Conservation (phyloP, 2,888 invertebrate species). For the Ptycholaimellus sp. region DNA sequence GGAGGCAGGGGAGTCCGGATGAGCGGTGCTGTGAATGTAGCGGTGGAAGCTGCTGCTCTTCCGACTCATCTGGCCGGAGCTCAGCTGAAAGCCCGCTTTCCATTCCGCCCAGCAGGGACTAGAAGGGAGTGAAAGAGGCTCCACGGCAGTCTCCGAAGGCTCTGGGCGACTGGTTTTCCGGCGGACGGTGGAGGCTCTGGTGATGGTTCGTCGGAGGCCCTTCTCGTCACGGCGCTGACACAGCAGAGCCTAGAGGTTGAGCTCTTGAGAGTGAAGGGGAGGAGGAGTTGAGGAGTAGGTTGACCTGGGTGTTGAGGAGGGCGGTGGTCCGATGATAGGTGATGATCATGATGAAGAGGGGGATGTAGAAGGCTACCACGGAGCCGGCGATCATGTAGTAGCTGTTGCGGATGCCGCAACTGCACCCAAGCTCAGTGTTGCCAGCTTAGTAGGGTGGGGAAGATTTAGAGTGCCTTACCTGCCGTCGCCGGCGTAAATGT, state of each 20-base stretch:
- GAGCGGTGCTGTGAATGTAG: too few species aligned
- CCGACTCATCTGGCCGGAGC: too few species aligned
- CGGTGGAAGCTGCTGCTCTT: too few species aligned
- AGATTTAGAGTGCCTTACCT: slow-evolving; percentile 2
- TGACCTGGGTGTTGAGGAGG: slow-evolving; percentile 40
- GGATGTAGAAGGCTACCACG: slow-evolving; percentile 81
- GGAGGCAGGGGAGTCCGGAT: too few species aligned
- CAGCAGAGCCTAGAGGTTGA: not conserved
- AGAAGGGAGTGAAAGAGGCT: too few species aligned
- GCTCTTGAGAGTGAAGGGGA: slow-evolving; percentile 12
- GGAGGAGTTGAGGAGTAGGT: too few species aligned
- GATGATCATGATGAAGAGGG: slow-evolving; percentile 70
- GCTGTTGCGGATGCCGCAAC: slow-evolving; percentile 7
- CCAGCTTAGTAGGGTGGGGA: not conserved
- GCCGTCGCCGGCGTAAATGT: slow-evolving; percentile 27
- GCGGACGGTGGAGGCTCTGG: too few species aligned
- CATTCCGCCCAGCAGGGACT: too few species aligned
- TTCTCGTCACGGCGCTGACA: slow-evolving; percentile 12
- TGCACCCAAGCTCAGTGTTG: not conserved
- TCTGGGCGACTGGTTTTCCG: too few species aligned
- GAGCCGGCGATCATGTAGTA: slow-evolving; percentile 40
- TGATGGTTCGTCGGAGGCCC: slow-evolving; percentile 17
- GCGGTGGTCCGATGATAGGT: slow-evolving; percentile 78
- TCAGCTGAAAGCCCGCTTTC: too few species aligned
- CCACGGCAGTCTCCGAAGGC: too few species aligned